Evolutionary conservation across 2,113 vertebrate genomes (phyloP), one percentile per base, ranked within the genome.

Genomic region (Zapus hudsonius): DNA sequence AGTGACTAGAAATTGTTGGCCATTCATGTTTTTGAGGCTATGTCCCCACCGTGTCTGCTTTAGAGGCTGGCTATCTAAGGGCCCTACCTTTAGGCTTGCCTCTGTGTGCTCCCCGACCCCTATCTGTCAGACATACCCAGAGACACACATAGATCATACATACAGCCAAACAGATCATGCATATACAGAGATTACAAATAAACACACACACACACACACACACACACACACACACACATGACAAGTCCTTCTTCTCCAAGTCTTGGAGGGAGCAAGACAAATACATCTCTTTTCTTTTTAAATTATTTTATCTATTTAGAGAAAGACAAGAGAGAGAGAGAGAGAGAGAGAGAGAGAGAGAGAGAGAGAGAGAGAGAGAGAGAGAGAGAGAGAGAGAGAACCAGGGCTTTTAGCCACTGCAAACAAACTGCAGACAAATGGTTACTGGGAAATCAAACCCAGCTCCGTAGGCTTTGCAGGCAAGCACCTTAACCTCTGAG

Each of bases 1-100:
- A 20, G 23, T 20, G 17, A 31, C 22, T 0, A 8, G 44, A 7
- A 44, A 33, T 8, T 0, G 3, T 27, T 1, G 22, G 15, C 5
- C 17, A 7, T 61, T 74, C 75, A 19, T 23, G 52, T 23, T 5
- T 5, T 31, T 27, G 27, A 16, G 20, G 25, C 57, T 25, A 4
- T 4, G 44, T n/a, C 20, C 38, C 13, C 0, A 1, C n/a, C n/a
- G 3, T 0, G 3, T 33, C 78, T 7, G 1, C 52, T 42, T 44
- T 83, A 29, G 17, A 3, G 47, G 22, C 8, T 20, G 0, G 7
- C 20, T 20, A 19, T 23, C 36, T 33, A 12, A 44, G 29, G 72
- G 70, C 36, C 38, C 59, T 36, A 2, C 44, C 20, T 33, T 25
- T 2, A 19, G 31, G 27, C 25, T 61, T 47, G 36, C 40, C 42